Conservation (phyloP, 1,140 invertebrate species). For the Lysiphlebus fabarum region DNA sequence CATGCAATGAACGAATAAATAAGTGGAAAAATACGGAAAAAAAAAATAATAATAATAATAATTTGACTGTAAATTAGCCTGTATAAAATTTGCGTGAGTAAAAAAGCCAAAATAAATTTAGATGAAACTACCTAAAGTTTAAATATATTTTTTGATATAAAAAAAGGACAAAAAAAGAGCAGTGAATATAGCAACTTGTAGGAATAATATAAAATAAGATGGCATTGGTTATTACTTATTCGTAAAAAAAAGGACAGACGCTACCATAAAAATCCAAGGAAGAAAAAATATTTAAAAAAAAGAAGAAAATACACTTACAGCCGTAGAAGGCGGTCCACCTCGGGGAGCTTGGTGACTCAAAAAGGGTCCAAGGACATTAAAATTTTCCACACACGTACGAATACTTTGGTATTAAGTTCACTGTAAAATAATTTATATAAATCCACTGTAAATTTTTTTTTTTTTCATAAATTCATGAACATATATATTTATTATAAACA, state of each 20-base stretch:
- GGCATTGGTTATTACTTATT: background rate
- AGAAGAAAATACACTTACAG: conserved; percentile 27
- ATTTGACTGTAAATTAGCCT: conserved; percentile 10
- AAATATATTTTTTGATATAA: too few species aligned
- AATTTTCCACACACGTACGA: background rate
- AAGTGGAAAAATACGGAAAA: conserved; percentile 6
- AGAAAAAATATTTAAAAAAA: conserved; percentile 3
- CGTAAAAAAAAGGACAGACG: background rate
- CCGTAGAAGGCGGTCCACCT: conserved; percentile 27
- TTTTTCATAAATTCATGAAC: too few species aligned
- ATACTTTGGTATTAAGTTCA: background rate
- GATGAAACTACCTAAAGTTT: too few species aligned
- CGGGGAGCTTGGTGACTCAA: background rate
- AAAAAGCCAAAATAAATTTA: background rate
- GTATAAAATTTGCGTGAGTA: conserved; percentile 18
- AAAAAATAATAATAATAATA: conserved; percentile 3
- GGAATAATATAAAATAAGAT: background rate
- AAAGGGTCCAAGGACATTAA: background rate
- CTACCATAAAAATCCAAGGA: background rate
- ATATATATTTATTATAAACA: too few species aligned
- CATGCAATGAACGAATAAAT: conserved; percentile 20
- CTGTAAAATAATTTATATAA: too few species aligned
- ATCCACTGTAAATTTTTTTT: too few species aligned
- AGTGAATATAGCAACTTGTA: background rate
- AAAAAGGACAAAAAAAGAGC: too few species aligned